These are phyloP conservation scores for Echeneis naucrates DNA, from an alignment of 2,797 vertebrate species.

Conservation along the genomic window DNA sequence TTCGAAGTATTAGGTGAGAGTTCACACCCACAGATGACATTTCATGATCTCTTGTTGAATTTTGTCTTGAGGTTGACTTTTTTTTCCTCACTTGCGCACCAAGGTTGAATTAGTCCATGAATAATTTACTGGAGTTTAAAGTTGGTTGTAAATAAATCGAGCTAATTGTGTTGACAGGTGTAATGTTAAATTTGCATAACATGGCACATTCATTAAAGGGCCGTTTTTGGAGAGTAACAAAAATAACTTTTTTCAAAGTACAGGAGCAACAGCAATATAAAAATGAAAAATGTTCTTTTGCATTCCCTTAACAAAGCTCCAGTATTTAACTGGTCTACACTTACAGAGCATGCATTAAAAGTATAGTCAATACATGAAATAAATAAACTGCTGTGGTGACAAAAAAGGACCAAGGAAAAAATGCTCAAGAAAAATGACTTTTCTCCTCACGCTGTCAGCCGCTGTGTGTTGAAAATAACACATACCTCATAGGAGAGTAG, in stretches of 20 bases:
- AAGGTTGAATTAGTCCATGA: background rate
- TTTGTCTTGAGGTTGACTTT: background rate
- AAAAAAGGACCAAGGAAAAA: background rate
- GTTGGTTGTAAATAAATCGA: constrained; percentile 9
- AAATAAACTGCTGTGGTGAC: background rate
- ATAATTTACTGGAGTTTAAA: constrained; percentile 17
- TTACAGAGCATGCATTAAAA: background rate
- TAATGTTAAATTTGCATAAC: constrained; percentile 10
- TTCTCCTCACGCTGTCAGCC: constrained; percentile 10
- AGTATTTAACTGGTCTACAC: background rate
- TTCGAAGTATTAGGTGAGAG: background rate
- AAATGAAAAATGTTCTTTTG: background rate
- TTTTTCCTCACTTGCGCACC: background rate
- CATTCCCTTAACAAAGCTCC: background rate
- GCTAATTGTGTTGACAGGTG: constrained; percentile 12
- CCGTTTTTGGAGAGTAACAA: background rate
- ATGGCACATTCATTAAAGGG: constrained; percentile 12
- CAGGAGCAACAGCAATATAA: too few species aligned
- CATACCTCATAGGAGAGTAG: constrained; percentile 20
- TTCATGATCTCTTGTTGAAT: background rate
- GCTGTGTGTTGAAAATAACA: constrained; percentile 35
- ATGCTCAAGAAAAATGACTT: constrained; percentile 5
- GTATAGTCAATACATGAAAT: background rate
- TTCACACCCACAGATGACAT: constrained; percentile 1
- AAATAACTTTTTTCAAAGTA: constrained; percentile 1